Percentiles rank a stretch among this genome's conserved stretches.
phyloP scores from a whole-genome alignment of 2,113 vertebrate genomes.

The Geococcyx californianus region DNA sequence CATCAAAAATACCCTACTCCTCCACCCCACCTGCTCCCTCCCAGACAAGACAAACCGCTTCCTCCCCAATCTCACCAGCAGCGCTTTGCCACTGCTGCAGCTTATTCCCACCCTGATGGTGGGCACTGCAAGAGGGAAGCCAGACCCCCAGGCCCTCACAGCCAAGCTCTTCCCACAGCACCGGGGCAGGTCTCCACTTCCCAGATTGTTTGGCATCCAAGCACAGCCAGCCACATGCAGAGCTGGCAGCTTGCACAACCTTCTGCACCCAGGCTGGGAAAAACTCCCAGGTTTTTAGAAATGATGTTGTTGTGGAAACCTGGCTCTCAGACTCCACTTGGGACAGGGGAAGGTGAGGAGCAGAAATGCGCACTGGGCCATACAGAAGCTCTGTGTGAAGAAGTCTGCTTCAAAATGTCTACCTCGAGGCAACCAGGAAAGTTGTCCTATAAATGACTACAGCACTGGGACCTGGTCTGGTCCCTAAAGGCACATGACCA shows the following conservation, averaged over 20 bases:
- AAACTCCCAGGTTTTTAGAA: neutral
- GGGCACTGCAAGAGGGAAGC: neutral
- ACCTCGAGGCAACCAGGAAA: neutral
- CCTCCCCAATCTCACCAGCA: neutral
- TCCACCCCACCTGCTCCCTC: neutral
- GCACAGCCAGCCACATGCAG: neutral
- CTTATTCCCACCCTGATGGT: neutral
- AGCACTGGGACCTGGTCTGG: neutral
- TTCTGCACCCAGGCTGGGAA: neutral
- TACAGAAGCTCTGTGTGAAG: neutral
- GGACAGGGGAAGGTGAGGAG: rapidly evolving
- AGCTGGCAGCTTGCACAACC: rapidly evolving
- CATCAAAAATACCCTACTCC: neutral
- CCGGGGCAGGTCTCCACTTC: neutral
- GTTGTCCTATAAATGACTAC: neutral
- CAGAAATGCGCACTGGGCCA: neutral
- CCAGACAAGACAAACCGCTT: neutral
- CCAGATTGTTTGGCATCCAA: rapidly evolving
- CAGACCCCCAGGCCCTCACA: rapidly evolving
- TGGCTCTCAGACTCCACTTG: neutral
- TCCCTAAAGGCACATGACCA: neutral
- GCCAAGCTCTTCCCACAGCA: neutral
- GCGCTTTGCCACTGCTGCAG: rapidly evolving
- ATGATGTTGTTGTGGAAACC: neutral
- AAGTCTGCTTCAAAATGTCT: neutral